Conservation (phyloP, 2,888 invertebrate species). For the Byasa hedistus region DNA sequence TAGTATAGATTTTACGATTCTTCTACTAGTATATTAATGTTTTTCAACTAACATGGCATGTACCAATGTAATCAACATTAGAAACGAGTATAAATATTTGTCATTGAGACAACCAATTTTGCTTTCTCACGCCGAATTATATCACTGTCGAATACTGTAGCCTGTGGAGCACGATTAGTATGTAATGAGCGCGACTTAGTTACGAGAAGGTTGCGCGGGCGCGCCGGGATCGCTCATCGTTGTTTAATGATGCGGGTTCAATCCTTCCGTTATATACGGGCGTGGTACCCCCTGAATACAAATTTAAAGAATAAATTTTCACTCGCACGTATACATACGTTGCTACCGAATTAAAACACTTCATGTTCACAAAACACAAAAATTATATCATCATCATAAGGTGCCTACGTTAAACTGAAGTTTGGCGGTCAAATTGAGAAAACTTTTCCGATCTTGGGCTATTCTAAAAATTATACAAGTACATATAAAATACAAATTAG, state of each 20-base stretch:
- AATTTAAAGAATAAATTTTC: conserved; percentile 51
- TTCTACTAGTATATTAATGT: no score
- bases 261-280: conserved; percentile 59
- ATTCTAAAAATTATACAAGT: no score
- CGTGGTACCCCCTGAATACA: conserved; percentile 55
- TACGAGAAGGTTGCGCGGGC: conserved; percentile 66
- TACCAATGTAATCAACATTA: no score
- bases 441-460: no score
- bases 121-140: conserved; percentile 27
- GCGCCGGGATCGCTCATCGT: conserved; percentile 54
- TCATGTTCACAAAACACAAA: no score
- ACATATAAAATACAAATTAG: no score
- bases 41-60: no score
- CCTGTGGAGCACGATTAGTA: conserved; percentile 56
- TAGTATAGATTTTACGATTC: no score
- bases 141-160: conserved; percentile 34
- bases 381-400: no score
- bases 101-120: conserved; percentile 12
- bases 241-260: conserved; percentile 62
- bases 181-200: conserved; percentile 58
- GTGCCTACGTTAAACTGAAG: no score
- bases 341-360: no score
- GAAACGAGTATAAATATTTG: not conserved
- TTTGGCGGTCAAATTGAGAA: no score
- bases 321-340: conserved; percentile 33